Conservation (phyloP, 2,888 invertebrate genomes). For the Tuberolachnus salignus region DNA sequence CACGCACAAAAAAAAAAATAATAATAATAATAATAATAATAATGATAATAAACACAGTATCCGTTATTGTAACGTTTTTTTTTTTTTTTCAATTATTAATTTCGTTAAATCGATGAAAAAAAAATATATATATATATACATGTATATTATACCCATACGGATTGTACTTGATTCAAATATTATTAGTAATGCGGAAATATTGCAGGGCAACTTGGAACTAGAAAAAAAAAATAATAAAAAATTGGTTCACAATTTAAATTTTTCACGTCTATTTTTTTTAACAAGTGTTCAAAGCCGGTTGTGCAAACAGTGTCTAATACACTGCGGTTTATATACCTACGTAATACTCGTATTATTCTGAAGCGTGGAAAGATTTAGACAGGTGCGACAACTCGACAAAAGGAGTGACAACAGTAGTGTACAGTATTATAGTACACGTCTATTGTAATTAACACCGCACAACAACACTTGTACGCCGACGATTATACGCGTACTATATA, state of each 20-base stretch:
- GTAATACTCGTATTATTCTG: constrained; percentile 20
- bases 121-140: background rate
- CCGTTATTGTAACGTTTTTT: background rate
- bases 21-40: no score
- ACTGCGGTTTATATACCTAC: background rate
- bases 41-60: no score
- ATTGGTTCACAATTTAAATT: constrained; percentile 45
- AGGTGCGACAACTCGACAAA: constrained; percentile 56
- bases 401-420: constrained; percentile 53
- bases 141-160: no score
- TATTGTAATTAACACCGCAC: constrained; percentile 55
- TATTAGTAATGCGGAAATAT: constrained; percentile 22
- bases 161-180: no score
- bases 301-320: constrained; percentile 56
- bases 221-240: constrained; percentile 32
- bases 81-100: background rate
- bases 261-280: constrained; percentile 47
- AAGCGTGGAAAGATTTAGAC: constrained; percentile 56
- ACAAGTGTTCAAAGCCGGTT: constrained; percentile 55
- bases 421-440: constrained; percentile 20
- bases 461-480: constrained; percentile 50
- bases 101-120: constrained; percentile 6
- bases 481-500: constrained; percentile 18
- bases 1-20: background rate
- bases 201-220: constrained; percentile 28